Evolutionary conservation across 2,797 vertebrate genomes (phyloP), one percentile per base, ranked within the genome.

Genomic region (Diceros bicornis): DNA sequence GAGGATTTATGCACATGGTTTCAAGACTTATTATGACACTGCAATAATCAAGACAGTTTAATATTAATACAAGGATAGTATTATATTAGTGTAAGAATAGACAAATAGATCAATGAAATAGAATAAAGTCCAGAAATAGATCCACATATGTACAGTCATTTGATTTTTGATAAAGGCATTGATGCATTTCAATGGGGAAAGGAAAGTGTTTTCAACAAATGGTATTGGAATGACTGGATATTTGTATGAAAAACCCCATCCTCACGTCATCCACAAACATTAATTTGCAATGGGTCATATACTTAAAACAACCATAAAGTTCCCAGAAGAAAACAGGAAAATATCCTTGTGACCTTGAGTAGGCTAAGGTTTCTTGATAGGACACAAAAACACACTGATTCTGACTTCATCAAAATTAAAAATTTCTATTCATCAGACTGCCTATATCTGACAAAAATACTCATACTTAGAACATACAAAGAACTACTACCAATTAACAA

Each of bases 351-450:
- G 66, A 95, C 23, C 34, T 83, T 68, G 59, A 68, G 66, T 29
- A 50, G 11, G 27, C 61, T 83, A 83, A 77, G 61, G 69, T 69
- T 83, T 83, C 34, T 71, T 83, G 61, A 77, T 5, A 84, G 66
- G 27, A 29, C 23, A 52, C n/a, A 92, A 89, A 84, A 89, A 23
- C 71, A 34, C 13, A 71, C 18, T 78, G 62, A 85, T 62, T 89
- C 71, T 77, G 29, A 82, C 27, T 88, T 89, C 18, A 85, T 37
- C 32, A 69, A 86, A 96, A 75, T 71, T 44, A 92, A 96, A 90
- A 82, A 59, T 72, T 61, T 79, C n/a, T 77, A 16, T 44, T 93
- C 20, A 88, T 78, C 34, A 44, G 52, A 79, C 34, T 91, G 11
- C 6, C 37, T 78, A n/a, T 74, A 34, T 79, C 9, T 94, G 69